Percentiles rank a stretch among this genome's conserved stretches.
Evolutionary conservation across 2,888 invertebrate genomes (phyloP).

Genomic region (Hoplodrina ambigua): DNA sequence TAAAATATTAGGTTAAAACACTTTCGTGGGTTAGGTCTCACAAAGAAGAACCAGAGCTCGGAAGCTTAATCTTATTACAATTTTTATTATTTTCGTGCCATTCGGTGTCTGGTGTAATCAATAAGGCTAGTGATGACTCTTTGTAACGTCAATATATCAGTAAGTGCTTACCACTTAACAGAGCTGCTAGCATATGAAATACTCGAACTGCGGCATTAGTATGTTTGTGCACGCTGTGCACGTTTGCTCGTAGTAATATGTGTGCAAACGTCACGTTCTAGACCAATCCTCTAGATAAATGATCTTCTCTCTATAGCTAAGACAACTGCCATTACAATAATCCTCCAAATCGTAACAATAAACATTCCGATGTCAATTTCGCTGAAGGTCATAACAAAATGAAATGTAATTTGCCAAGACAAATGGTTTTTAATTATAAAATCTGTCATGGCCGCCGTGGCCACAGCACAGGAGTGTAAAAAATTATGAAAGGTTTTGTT

Average conservation of each 20-base stretch:
- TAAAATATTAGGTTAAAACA: neutral
- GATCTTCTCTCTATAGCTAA: neutral
- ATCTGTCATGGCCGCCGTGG: conserved; percentile 47
- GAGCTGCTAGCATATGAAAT: neutral
- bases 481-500: conserved; percentile 65
- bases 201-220: neutral
- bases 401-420: conserved; percentile 61
- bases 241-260: neutral
- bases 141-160: conserved; percentile 1
- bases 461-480: conserved; percentile 48
- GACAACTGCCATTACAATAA: conserved; percentile 2
- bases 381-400: conserved; percentile 44
- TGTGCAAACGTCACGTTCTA: neutral
- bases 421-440: conserved; percentile 66
- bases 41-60: no score
- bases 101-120: no score
- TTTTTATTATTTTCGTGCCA: no score
- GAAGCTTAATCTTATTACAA: no score
- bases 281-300: conserved; percentile 4
- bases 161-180: neutral
- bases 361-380: conserved; percentile 33
- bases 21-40: neutral
- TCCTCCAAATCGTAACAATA: conserved; percentile 8
- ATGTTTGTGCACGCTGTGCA: neutral
- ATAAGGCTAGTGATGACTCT: neutral